Base-by-base conservation (phyloP, 2,797 vertebrate genomes). In the Galagoides demidoff region DNA sequence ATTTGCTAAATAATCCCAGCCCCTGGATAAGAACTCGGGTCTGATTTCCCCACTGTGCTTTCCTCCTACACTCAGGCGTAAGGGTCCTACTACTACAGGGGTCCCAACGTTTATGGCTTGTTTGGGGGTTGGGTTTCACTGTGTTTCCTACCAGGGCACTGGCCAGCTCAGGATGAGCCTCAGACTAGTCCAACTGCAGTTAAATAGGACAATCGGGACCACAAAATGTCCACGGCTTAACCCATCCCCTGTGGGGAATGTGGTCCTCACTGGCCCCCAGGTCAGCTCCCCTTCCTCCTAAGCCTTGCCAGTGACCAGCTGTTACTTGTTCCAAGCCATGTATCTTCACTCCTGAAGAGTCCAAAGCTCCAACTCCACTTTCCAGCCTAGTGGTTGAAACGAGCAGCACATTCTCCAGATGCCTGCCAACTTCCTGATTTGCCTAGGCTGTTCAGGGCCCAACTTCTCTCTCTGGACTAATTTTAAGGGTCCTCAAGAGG, bases 201-300 rank as follows among this genome's bases (percentile, higher is more conserved):
- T 90, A 96, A 94, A 71, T 68, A 86, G 78, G 88, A 96, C 94
- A 90, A 93, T 90, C 87, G 83, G 31, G 74, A 81, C 45, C 78
- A 31, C 85, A 89, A 91, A 92, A 77, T 2, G 0, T 82, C 93
- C 84, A 77, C 25, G 0, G 70, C 92, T 92, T 57, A 57, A 84
- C 25, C n/a, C 70, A 79, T 95, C 64, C 29, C 43, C 93, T 87
- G 57, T 59, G 31, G 70, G 52, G 11, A 74, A 57, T 13, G 0
- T n/a, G 71, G 73, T 84, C n/a, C n/a, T 52, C 34, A 20, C 31
- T 2, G 2, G 43, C 68, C 78, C 70, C 74, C 29, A 37, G 73
- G 49, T 83, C 85, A 73, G 49, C 19, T 37, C n/a, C 27, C 13
- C 39, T 89, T 83, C 64, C 31, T 55, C 77, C 84, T 14, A 19